Evolutionary conservation across 2,113 vertebrate genomes (phyloP).

Genomic region (Mastomys coucha): DNA sequence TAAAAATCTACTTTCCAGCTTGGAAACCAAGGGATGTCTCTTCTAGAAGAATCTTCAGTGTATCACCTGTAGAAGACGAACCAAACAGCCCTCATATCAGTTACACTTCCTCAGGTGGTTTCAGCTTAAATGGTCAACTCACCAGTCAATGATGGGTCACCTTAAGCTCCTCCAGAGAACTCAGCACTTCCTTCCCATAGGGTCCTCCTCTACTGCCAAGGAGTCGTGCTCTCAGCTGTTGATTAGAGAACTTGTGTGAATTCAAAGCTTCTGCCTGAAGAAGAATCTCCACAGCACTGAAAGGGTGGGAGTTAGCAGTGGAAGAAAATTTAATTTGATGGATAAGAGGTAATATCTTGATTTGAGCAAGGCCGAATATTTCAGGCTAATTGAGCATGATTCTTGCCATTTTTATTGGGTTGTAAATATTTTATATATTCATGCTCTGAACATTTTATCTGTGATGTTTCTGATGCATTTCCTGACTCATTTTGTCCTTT

Average conservation of each 20-base stretch:
- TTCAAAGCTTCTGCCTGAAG: background rate
- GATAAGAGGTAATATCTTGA: background rate
- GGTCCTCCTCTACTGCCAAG: background rate
- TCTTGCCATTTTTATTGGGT: background rate
- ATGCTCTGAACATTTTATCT: constrained; percentile 43
- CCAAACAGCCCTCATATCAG: background rate
- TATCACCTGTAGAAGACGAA: background rate
- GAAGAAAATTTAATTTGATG: constrained; percentile 22
- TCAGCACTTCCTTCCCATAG: background rate
- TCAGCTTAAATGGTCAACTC: background rate
- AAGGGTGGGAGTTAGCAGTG: background rate
- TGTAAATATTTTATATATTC: background rate
- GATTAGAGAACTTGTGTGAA: background rate
- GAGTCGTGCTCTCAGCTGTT: background rate
- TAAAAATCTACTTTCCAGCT: background rate
- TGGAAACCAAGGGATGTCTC: background rate
- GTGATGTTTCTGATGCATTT: background rate
- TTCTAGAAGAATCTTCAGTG: background rate
- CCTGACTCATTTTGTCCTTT: background rate
- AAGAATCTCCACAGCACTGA: background rate
- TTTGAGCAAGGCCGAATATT: background rate
- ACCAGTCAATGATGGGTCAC: too few species aligned
- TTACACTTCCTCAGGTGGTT: background rate
- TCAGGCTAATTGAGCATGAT: background rate
- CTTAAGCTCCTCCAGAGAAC: background rate